Base-by-base conservation (phyloP, 1,140 invertebrate species). In the Zaprionus africanus region DNA sequence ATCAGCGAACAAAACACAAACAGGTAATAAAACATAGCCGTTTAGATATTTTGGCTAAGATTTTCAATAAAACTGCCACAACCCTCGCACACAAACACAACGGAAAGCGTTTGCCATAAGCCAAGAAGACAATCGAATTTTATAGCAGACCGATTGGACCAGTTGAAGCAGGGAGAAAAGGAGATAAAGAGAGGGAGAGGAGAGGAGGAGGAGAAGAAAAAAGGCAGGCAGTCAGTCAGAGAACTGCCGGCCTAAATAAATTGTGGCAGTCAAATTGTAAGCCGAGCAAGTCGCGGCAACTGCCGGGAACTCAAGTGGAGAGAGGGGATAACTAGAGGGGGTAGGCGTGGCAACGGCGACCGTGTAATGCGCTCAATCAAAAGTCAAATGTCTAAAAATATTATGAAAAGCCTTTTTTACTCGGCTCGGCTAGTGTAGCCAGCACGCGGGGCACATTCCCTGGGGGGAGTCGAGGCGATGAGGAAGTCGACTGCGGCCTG, bases 361-460 rank as follows among this genome's bases (percentile, higher is more conserved):
- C 85, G 85, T 90, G 81, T 88, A 88, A 88, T 88, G 85, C 85
- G 85, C 85, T 88, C 85, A 88, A 88, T 88, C 85, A 88, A 88
- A 88, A 88, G 85, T 88, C 85, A 88, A 88, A 88, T 88, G 85
- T 88, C 85, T 85, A 88, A 88, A 88, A 88, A 88, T 88, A 88
- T 88, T 88, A 88, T 88, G 85, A 85, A 90, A 90, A 88, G 85
- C 78, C 85, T 66, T 90, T 88, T 81, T 84, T 81, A 46, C 58
- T 7, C 49, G 43, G 7, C 58, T 7, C 49, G 43, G 7, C 49
- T 34, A 34, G 31, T 34, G 31, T 34, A 34, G 41, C 43, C 53
- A 24, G 11, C 38, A 54, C 69, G 63, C 63, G 41, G 34, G 31
- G 34, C 24, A 22, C 15, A 46, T 22, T 49, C 57, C 22, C 62